These are phyloP conservation scores for Pterostichus niger DNA, from an alignment of 2,888 invertebrate species.

Conservation along the genomic window DNA sequence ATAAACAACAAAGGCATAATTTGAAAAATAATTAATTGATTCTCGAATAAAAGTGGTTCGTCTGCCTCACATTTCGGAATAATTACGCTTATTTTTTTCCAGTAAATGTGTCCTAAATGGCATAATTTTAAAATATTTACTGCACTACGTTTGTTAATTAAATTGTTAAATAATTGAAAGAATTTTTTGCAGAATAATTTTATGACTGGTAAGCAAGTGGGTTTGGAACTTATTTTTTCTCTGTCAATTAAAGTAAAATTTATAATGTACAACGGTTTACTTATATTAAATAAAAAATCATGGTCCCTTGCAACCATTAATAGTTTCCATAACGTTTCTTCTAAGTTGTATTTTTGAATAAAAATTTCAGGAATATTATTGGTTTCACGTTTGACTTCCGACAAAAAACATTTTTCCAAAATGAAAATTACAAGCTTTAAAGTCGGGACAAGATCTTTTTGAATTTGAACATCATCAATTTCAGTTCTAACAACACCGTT, in stretches of 20 bases:
- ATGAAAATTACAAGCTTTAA: conserved; percentile 80
- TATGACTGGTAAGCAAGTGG: conserved; percentile 68
- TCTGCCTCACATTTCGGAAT: conserved; percentile 73
- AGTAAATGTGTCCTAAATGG: conserved; percentile 76
- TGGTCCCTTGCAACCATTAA: conserved; percentile 77
- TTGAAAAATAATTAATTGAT: conserved; percentile 82
- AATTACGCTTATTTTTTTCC: conserved; percentile 75
- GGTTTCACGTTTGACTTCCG: conserved; percentile 75
- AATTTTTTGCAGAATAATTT: conserved; percentile 74
- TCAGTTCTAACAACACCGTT: conserved; percentile 78
- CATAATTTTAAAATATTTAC: conserved; percentile 75
- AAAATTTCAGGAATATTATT: conserved; percentile 74
- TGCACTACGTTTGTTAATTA: conserved; percentile 73
- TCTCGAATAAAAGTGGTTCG: conserved; percentile 77
- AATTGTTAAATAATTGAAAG: conserved; percentile 76
- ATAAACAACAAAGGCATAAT: conserved; percentile 82
- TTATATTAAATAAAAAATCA: conserved; percentile 77
- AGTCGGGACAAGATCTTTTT: conserved; percentile 80
- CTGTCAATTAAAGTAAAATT: conserved; percentile 73
- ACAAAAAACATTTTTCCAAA: conserved; percentile 78
- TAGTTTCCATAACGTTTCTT: conserved; percentile 75
- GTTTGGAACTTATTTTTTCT: conserved; percentile 59
- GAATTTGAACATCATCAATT: conserved; percentile 78
- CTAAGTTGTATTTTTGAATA: conserved; percentile 75
- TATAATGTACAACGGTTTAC: conserved; percentile 78